These are phyloP conservation scores for Myiotriccus ornatus DNA, from an alignment of 2,797 vertebrate species.

Conservation along the genomic window DNA sequence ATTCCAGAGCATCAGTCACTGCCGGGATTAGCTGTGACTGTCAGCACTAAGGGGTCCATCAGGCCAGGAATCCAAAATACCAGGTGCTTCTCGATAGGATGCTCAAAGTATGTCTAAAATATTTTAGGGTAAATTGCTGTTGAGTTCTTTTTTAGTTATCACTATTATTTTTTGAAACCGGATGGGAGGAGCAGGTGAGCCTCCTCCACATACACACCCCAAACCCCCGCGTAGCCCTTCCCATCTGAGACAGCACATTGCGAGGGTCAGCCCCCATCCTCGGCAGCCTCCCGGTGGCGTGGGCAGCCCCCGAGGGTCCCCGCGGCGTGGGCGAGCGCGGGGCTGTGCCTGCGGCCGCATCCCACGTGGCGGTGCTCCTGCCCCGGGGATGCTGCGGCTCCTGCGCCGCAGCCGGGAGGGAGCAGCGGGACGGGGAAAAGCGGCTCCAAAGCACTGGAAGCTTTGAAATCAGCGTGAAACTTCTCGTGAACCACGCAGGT, in stretches of 20 bases:
- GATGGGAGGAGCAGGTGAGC: not conserved
- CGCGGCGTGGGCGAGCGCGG: not conserved
- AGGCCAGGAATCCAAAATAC: not conserved
- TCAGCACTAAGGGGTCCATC: not conserved
- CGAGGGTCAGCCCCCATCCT: not conserved
- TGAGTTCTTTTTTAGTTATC: fast-evolving
- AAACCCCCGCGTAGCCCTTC: not conserved
- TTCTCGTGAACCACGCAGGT: not conserved
- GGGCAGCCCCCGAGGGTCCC: not conserved
- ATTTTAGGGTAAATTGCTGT: not conserved
- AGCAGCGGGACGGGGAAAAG: not conserved
- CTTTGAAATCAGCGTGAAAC: fast-evolving
- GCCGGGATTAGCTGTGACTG: fast-evolving
- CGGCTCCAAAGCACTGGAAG: fast-evolving
- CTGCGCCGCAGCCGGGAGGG: not conserved
- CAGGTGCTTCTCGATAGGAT: fast-evolving
- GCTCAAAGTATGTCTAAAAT: fast-evolving
- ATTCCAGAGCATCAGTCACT: not conserved
- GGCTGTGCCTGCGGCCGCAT: constrained; percentile 36
- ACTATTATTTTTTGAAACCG: not conserved
- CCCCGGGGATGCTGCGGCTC: constrained; percentile 8
- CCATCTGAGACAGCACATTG: fast-evolving
- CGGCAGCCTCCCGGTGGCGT: not conserved
- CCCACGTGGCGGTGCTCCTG: constrained; percentile 59
- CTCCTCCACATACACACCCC: fast-evolving